Evolutionary conservation across 2,888 invertebrate genomes (phyloP).

Genomic region (Drosophila leonis): DNA sequence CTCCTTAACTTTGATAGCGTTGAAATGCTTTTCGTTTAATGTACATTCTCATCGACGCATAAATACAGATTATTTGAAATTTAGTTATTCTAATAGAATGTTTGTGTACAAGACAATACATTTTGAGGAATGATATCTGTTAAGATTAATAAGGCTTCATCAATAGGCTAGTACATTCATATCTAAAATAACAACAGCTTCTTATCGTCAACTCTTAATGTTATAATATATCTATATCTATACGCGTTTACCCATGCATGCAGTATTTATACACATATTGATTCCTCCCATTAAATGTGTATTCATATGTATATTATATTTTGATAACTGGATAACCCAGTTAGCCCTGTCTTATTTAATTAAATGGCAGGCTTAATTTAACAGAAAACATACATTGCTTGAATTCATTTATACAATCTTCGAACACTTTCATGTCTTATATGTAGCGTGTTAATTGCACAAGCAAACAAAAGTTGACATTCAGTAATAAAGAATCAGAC

Average conservation of each 20-base stretch:
- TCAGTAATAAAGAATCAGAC: not conserved
- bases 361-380: not conserved
- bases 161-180: constrained; percentile 49
- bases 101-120: constrained; percentile 31
- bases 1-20: not conserved
- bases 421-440: not conserved
- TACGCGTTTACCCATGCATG: not conserved
- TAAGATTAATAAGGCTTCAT: constrained; percentile 64
- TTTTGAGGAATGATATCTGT: constrained; percentile 43
- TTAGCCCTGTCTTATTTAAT: not conserved
- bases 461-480: not conserved
- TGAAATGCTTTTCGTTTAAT: not conserved
- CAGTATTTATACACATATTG: not conserved
- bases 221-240: constrained; percentile 1
- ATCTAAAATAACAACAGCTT: constrained; percentile 45
- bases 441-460: not conserved
- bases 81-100: constrained; percentile 19
- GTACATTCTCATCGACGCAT: not conserved
- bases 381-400: not conserved
- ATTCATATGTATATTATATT: too few relatives aligned
- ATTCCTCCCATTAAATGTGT: not conserved
- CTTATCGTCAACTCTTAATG: constrained; percentile 17
- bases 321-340: not conserved
- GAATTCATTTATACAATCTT: not conserved
- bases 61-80: not conserved